A percentile compares a stretch with the other conserved stretches of the same genome.
These are phyloP conservation scores for Colletes collaris DNA, from an alignment of 2,888 invertebrate species.

Conservation along the genomic window DNA sequence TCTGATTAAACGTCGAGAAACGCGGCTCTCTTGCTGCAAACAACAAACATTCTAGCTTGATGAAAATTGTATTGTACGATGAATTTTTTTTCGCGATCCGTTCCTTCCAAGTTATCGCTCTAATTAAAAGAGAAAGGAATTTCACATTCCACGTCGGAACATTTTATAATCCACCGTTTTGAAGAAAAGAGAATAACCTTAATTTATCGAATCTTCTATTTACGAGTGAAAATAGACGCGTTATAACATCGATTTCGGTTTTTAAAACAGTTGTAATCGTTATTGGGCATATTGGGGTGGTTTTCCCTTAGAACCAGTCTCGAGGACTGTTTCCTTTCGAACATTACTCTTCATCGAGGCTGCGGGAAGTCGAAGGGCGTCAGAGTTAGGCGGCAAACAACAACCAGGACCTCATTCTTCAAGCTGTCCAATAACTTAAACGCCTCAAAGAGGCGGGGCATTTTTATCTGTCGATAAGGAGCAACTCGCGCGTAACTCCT, in stretches of 20 bases:
- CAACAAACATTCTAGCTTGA: conserved; percentile 65
- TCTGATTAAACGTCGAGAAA: conserved; percentile 66
- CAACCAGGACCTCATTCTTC: background rate
- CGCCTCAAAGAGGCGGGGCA: background rate
- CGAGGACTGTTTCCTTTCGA: too few species aligned
- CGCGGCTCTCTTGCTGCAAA: conserved; percentile 54
- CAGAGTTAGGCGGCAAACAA: background rate
- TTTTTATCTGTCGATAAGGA: conserved; percentile 50
- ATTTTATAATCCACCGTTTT: background rate
- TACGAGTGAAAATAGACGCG: too few species aligned
- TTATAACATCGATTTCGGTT: too few species aligned
- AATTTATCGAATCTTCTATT: too few species aligned
- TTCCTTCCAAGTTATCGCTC: conserved; percentile 14
- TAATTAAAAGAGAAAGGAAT: conserved; percentile 28
- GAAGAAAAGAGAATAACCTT: background rate
- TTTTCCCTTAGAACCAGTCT: too few species aligned
- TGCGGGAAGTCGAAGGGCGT: background rate
- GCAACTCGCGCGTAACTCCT: conserved; percentile 41
- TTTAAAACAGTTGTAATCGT: too few species aligned
- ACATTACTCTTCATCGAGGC: background rate
- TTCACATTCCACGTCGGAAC: background rate
- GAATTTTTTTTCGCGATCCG: conserved; percentile 31
- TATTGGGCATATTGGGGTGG: too few species aligned
- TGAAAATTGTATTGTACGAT: conserved; percentile 63
- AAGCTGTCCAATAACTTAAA: conserved; percentile 9